Evolutionary conservation across 37 sponge, comb jelly and placozoan genomes (phyloP), one percentile per base, ranked within the genome.

Genomic region (Hexactinellida sp.): DNA sequence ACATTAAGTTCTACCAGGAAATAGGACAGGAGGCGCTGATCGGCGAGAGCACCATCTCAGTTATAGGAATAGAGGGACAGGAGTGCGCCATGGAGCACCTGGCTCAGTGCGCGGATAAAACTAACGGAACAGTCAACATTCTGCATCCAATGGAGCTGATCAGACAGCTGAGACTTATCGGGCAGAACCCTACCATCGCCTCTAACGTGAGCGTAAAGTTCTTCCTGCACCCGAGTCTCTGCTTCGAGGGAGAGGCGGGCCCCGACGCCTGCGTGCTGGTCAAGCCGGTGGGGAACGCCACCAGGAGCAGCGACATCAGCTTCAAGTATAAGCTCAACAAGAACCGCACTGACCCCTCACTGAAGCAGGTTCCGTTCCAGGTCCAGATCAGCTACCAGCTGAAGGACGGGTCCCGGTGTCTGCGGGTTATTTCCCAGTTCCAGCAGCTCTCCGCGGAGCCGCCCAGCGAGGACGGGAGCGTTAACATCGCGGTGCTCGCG

Each of bases 61-160:
- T 96, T 32, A 88, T 96, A 37, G 96, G 93, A 21, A 96, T 93
- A 83, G 92, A 96, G 41, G 96, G 96, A 5, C 88, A 89, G 0
- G 86, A 86, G 23, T 93, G 94, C 91, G 92, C 91, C 1, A 89
- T 96, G 94, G 90, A 89, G 32, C 85, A 90, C 21, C 87, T 96
- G 47, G 87, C 90, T n/a, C 54, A 89, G 38, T 91, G 94, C 82
- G 94, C 96, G 24, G 84, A 91, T 82, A 84, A 93, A 52, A 92
- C 94, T 32, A 88, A 87, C 76, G 96, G 96, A 32, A 93, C 94
- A 10, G 90, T 96, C 82, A 96, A 96, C 89, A 92, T 93, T 71
- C 91, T 96, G 30, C 94, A 96, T 71, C 96, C 96, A 25, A 89
- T 96, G 86, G 96, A 96, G 88, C 91, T 96, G 87, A 92, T 93